These are phyloP conservation scores for Setipinna tenuifilis DNA, from an alignment of 2,797 vertebrate genomes.

Conservation along the genomic window DNA sequence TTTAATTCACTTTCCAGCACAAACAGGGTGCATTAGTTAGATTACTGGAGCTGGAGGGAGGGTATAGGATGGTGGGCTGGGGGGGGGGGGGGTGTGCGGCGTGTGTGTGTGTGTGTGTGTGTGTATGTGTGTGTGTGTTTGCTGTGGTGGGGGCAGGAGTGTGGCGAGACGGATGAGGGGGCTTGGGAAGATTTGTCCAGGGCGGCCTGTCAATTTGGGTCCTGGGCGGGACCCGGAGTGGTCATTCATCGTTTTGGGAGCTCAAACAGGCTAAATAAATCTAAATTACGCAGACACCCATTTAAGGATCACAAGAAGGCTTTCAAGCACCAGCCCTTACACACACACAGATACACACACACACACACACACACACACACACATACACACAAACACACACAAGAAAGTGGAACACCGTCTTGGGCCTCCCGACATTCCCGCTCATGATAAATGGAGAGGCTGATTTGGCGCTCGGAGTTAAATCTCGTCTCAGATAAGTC, in stretches of 20 bases:
- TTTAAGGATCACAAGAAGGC: background rate
- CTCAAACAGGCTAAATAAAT: constrained; percentile 48
- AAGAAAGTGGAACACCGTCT: background rate
- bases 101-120: background rate
- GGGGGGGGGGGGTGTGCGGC: background rate
- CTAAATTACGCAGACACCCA: constrained; percentile 16
- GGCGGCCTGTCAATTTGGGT: constrained; percentile 85
- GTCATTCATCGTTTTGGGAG: constrained; percentile 64
- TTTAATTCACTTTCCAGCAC: constrained; percentile 95
- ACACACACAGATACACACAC: too few relatives aligned
- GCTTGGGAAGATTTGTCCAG: constrained; percentile 85
- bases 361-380: too few relatives aligned
- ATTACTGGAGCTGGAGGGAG: constrained; percentile 74
- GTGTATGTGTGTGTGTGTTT: background rate
- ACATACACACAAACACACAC: background rate
- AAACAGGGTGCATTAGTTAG: constrained; percentile 92
- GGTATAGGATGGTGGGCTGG: constrained; percentile 50
- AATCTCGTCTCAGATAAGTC: background rate
- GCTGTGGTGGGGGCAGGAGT: constrained; percentile 30
- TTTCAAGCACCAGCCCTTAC: too few relatives aligned
- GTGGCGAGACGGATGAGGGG: constrained; percentile 28
- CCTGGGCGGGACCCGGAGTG: constrained; percentile 77
- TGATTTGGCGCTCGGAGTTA: background rate
- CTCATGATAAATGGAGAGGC: background rate
- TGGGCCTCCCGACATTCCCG: background rate